Percentiles rank a stretch among this genome's conserved stretches.
Conservation (phyloP, 2,113 vertebrate genomes). For the Xenopus laevis region DNA sequence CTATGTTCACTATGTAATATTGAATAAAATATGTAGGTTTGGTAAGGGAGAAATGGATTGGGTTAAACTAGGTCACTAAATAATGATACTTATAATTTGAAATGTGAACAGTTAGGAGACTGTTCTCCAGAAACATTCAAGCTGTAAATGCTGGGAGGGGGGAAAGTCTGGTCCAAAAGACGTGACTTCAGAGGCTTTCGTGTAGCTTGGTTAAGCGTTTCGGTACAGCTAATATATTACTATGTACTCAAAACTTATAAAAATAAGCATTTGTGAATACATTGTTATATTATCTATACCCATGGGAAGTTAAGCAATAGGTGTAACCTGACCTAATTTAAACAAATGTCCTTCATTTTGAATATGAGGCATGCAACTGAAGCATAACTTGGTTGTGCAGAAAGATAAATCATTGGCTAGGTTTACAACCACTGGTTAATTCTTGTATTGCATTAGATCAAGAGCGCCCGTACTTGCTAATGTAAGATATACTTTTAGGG, state of each 20-base stretch:
- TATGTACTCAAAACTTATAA: slow-evolving; percentile 2
- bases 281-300: background rate
- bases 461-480: background rate
- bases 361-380: background rate
- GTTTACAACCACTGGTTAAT: background rate
- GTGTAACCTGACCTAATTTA: background rate
- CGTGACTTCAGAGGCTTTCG: slow-evolving; percentile 19
- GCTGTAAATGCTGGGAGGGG: no score
- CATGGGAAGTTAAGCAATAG: background rate
- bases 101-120: background rate
- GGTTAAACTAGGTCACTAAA: slow-evolving; percentile 32
- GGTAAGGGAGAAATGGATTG: background rate
- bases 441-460: slow-evolving; percentile 8
- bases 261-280: slow-evolving; percentile 9
- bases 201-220: slow-evolving; percentile 9
- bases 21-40: slow-evolving; percentile 28
- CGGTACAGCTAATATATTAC: slow-evolving; percentile 9
- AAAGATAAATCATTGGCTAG: background rate
- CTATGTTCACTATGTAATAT: background rate
- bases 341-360: background rate
- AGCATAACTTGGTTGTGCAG: background rate
- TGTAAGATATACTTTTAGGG: no score
- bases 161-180: background rate
- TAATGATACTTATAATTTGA: slow-evolving; percentile 9
- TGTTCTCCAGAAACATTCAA: no score